Evolutionary conservation across 2,888 invertebrate species (phyloP), one percentile per base, ranked within the genome.

Genomic region (Caenorhabditis uteleia): DNA sequence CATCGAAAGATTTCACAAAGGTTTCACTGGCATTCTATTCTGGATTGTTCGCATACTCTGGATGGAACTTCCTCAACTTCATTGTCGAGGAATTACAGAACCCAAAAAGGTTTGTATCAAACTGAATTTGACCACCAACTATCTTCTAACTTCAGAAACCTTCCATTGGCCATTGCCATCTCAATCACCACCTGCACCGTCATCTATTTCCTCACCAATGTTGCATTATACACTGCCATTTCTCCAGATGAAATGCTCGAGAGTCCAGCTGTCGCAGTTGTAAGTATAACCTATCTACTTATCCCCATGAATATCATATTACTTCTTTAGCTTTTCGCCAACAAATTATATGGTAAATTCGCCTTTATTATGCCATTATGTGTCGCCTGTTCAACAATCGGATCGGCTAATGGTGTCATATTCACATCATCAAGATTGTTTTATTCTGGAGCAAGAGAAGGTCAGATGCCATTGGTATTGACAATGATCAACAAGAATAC

Each of bases 41-140:
- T 0, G 97, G 97, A 50, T 87, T 98, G 66, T 98, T 98, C 86
- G 97, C 98, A 18, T 98, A 97, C 86, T 95, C 70, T 16, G 74
- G 81, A 38, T 81, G 94, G 94, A 98, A 98, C 86, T 98, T 97
- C 86, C 87, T 98, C 78, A 98, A 98, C 87, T 98, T 95, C 85
- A 95, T 98, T 68, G 95, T 97, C 77, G 98, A 98, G 85, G 98
- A 98, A 85, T 86, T 98, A 71, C 93, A 97, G 84, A 93, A 98
- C 85, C 97, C 98, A 0, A 91, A 95, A 58, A 90, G 87, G 90
- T 90, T 14, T 10, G 46, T n/a, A n/a, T n/a, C n/a, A n/a, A 12
- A 39, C 16, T 39, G 12, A 10, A 14, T 12, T 8, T 8, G 12
- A 12, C 14, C 18, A 25, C 25, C n/a, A 25, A 6, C 38, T 25